Percentiles rank a stretch among this genome's conserved stretches.
Evolutionary conservation across 2,797 vertebrate genomes (phyloP).

Genomic region (Chelon labrosus): DNA sequence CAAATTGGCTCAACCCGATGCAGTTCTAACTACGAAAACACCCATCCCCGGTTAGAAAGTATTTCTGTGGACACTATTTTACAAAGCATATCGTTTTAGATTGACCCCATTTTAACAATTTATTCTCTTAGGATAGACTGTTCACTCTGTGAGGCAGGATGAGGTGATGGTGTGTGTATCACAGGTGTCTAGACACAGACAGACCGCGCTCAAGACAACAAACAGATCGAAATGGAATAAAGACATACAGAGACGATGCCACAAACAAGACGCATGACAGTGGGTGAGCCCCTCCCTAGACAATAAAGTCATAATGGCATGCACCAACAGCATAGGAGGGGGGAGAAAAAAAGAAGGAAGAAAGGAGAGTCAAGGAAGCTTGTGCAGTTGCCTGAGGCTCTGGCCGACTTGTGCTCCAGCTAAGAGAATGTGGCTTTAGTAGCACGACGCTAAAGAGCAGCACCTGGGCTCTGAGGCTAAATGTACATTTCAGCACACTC

Average conservation of each 20-base stretch:
- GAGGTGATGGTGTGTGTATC: conserved; percentile 81
- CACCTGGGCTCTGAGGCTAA: conserved; percentile 71
- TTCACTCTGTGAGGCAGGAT: conserved; percentile 87
- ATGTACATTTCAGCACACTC: conserved; percentile 75
- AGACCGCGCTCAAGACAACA: conserved; percentile 67
- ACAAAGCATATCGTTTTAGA: conserved; percentile 66
- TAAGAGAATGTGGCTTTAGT: conserved; percentile 78
- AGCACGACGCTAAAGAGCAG: conserved; percentile 73
- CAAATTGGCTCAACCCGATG: conserved; percentile 78
- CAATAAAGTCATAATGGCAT: conserved; percentile 82
- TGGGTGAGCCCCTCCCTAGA: conserved; percentile 78
- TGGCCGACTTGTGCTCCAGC: conserved; percentile 84
- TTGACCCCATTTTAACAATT: conserved; percentile 81
- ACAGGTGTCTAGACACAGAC: conserved; percentile 73
- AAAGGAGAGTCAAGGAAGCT: conserved; percentile 90
- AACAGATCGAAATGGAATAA: conserved; percentile 69
- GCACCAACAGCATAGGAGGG: conserved; percentile 85
- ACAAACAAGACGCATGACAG: conserved; percentile 83
- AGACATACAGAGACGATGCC: conserved; percentile 74
- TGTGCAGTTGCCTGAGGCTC: conserved; percentile 90
- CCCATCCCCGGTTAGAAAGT: conserved; percentile 76
- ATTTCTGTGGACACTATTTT: conserved; percentile 60
- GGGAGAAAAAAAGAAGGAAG: conserved; percentile 70
- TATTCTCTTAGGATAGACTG: conserved; percentile 72
- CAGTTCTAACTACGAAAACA: conserved; percentile 77